A percentile compares a stretch with the other conserved stretches of the same genome.
Conservation (phyloP, 2,888 invertebrate species). For the Hedya salicella region DNA sequence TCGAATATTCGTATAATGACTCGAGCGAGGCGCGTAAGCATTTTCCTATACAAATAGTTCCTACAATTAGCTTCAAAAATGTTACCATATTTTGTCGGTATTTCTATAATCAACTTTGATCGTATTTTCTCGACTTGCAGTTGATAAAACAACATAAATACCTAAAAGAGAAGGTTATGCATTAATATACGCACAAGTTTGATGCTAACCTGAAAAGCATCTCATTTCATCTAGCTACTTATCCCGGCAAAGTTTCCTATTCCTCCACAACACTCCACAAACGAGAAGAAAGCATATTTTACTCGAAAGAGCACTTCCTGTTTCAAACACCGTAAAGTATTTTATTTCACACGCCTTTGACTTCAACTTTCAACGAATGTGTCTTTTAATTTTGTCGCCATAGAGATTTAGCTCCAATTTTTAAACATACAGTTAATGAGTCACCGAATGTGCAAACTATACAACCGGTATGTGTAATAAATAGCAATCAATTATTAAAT, state of each 20-base stretch:
- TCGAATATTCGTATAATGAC: too few relatives aligned
- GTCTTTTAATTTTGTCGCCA: neutral
- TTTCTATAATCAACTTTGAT: too few relatives aligned
- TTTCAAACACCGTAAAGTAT: conserved; percentile 30
- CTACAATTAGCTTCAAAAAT: too few relatives aligned
- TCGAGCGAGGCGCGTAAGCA: too few relatives aligned
- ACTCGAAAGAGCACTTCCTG: conserved; percentile 25
- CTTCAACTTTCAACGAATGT: conserved; percentile 13
- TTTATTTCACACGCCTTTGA: conserved; percentile 28
- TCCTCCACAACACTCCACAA: conserved; percentile 18
- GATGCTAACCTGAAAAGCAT: neutral
- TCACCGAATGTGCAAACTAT: too few relatives aligned
- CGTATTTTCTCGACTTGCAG: too few relatives aligned
- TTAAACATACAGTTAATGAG: neutral
- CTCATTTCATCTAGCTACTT: neutral
- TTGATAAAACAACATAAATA: too few relatives aligned
- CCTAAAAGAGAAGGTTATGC: neutral
- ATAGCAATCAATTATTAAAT: too few relatives aligned
- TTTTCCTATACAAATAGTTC: too few relatives aligned
- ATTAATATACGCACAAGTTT: neutral
- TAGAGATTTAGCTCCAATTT: neutral
- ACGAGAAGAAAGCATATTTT: conserved; percentile 15
- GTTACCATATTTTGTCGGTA: too few relatives aligned
- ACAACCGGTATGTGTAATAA: too few relatives aligned
- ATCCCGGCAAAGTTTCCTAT: conserved; percentile 27